Evolutionary conservation across 2,797 vertebrate species (phyloP).

Genomic region (Silurus aristotelis): DNA sequence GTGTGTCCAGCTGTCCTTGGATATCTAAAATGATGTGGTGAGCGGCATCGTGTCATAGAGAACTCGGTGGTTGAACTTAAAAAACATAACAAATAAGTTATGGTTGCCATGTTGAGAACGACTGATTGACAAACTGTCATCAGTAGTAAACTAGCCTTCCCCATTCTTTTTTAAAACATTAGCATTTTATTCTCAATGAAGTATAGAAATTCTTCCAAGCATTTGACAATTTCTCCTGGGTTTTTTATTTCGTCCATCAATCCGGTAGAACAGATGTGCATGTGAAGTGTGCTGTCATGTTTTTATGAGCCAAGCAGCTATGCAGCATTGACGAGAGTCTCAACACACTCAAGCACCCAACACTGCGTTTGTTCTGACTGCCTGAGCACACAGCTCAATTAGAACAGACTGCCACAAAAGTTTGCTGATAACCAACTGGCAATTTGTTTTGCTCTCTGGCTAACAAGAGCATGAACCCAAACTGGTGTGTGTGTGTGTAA

Average conservation of each 20-base stretch:
- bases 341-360: slow-evolving; percentile 11
- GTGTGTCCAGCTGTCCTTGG: neutral
- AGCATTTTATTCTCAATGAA: neutral
- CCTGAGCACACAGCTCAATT: slow-evolving; percentile 31
- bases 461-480: neutral
- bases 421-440: slow-evolving; percentile 6
- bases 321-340: slow-evolving; percentile 28
- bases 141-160: neutral
- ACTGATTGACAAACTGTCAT: neutral
- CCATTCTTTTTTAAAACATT: neutral
- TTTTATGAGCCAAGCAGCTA: slow-evolving; percentile 25
- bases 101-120: neutral
- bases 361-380: slow-evolving; percentile 13
- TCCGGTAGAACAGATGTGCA: slow-evolving; percentile 8
- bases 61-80: neutral
- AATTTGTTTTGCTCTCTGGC: neutral
- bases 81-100: neutral
- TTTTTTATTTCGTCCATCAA: neutral
- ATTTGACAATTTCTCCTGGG: neutral
- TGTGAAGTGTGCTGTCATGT: slow-evolving; percentile 12
- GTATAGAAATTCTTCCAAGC: neutral
- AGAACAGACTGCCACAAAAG: neutral
- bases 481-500: neutral
- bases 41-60: neutral
- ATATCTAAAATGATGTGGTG: neutral